These are phyloP conservation scores for Plutomurus gul DNA, from an alignment of 1,140 invertebrate genomes.

Conservation along the genomic window DNA sequence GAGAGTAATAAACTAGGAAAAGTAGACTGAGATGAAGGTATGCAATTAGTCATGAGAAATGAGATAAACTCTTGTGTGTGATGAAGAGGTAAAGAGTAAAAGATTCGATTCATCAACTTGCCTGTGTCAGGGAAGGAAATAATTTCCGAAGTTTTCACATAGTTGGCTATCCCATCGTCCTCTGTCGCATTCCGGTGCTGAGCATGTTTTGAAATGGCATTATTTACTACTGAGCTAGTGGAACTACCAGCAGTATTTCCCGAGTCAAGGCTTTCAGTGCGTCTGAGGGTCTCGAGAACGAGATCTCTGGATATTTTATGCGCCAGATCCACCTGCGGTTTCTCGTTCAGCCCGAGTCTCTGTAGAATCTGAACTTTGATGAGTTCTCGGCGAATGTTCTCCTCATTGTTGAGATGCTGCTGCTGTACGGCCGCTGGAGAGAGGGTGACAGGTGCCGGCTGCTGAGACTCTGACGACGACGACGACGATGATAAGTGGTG, in stretches of 20 bases:
- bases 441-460: background rate
- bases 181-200: constrained; percentile 9
- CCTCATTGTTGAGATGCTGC: constrained; percentile 35
- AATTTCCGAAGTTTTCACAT: constrained; percentile 77
- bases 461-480: background rate
- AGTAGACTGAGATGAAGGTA: background rate
- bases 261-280: constrained; percentile 45
- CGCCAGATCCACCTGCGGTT: constrained; percentile 47
- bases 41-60: background rate
- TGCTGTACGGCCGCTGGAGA: background rate
- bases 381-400: constrained; percentile 44
- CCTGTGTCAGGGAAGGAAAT: constrained; percentile 80
- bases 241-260: constrained; percentile 12
- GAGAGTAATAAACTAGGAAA: constrained; percentile 1
- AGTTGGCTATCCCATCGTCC: constrained; percentile 60
- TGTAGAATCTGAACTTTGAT: constrained; percentile 53
- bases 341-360: constrained; percentile 49
- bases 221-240: background rate
- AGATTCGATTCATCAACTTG: constrained; percentile 58
- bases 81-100: background rate
- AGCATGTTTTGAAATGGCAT: constrained; percentile 12
- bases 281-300: constrained; percentile 47
- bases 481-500: background rate
- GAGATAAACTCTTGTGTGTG: background rate
- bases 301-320: constrained; percentile 52